Evolutionary conservation across 1,140 invertebrate genomes (phyloP), one percentile per base, ranked within the genome.

Genomic region (Lepeophtheirus salmonis): DNA sequence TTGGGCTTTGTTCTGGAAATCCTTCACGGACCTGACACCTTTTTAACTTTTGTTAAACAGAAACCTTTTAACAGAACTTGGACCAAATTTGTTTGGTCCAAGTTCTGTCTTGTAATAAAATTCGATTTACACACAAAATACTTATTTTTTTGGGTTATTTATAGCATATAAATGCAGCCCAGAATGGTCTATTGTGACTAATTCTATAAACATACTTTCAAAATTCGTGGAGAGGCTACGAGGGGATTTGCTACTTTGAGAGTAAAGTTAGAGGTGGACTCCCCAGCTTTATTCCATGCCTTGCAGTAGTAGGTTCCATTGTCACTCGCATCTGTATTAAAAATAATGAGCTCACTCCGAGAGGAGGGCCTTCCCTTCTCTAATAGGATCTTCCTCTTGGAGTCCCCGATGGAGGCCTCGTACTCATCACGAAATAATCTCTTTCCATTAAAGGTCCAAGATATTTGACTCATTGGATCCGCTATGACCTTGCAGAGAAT

Each of bases 251-350:
- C 26, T n/a, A 57, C 55, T 17, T 26, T 24, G 17, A 57, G 55
- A 14, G 55, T 57, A 41, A 57, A 57, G 30, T 57, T 57, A 25
- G 55, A 57, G 20, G 25, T 25, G 26, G 20, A 18, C 10, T 2
- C 3, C n/a, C 20, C 55, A 21, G 55, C 55, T 30, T 57, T 57
- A 25, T 57, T 57, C 26, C 26, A 3, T 2, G 55, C 55, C 26
- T 57, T 2, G 26, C 55, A 57, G 26, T 2, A 17, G 21, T 57
- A 57, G 2, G 55, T 57, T 18, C 55, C 55, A 41, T 57, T 57
- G 55, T 57, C 55, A 17, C 10, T 3, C 12, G 26, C 55, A 57
- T 25, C 17, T 21, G 55, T 57, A 41, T 41, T 41, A 17, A 18
- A 17, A 21, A 57, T 57, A 14, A 57, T 14, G 17, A 57, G 30